Evolutionary conservation across 2,797 vertebrate genomes (phyloP), one percentile per base, ranked within the genome.

Genomic region (Melanitta fusca): DNA sequence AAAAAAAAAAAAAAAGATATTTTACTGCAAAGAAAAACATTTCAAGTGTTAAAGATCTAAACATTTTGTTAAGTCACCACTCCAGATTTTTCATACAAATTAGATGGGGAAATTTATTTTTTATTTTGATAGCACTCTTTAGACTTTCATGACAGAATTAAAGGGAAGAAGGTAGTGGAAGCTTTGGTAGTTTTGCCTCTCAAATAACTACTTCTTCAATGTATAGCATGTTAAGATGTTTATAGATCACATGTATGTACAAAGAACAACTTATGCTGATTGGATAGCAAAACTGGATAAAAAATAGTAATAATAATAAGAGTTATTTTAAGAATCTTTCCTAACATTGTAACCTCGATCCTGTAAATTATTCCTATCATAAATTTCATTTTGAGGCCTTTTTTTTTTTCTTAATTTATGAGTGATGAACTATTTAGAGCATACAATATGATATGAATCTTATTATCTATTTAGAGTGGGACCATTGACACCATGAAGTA

Each of bases 371-470:
- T 19, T 58, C 28, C 39, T 28, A 25, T 49, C 12, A 5, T 47
- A 85, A 73, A 39, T 74, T 74, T 83, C n/a, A 83, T 77, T 66
- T 28, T 47, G 79, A 65, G 16, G 19, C 24, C 8, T 74, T 8
- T 34, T 65, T 51, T 43, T 27, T 51, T 51, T 49, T 49, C 22
- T 57, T 47, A 57, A 28, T 47, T 47, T 69, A 3, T 3, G 1
- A 80, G 19, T 36, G 13, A 53, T 8, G 62, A 7, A 32, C 3
- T 4, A 30, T 13, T 78, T 58, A 28, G 13, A 79, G 2, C 2
- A 6, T 24, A 28, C 10, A 10, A 13, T n/a, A 28, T 16, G 10
- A 13, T n/a, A 14, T 0, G 0, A 47, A 45, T 57, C 43, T 62
- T 34, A 43, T 56, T 81, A 53, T 57, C 19, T 43, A 36, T 49